A percentile compares a stretch with the other conserved stretches of the same genome.
phyloP scores from a whole-genome alignment of 2,113 vertebrate genomes.

The Picathartes gymnocephalus region DNA sequence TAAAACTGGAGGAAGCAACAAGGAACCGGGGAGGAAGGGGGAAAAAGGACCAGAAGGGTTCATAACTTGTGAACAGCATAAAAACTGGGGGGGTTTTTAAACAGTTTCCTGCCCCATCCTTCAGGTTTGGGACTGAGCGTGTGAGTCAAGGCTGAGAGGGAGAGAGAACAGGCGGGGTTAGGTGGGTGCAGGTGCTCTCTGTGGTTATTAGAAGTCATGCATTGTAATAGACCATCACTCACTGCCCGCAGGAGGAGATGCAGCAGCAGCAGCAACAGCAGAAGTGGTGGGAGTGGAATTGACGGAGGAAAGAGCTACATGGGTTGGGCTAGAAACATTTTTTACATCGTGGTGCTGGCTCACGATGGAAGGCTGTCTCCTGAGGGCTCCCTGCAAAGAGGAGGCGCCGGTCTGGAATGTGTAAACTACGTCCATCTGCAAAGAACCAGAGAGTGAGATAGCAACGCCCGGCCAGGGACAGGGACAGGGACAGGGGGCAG shows the following conservation, averaged over 20 bases:
- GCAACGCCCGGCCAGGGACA: constrained; percentile 58
- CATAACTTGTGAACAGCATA: neutral
- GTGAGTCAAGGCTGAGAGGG: constrained; percentile 46
- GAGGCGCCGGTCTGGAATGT: constrained; percentile 97
- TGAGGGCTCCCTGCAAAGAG: constrained; percentile 90
- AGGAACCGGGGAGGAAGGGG: neutral
- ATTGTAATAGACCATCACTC: constrained; percentile 88
- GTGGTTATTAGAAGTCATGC: constrained; percentile 79
- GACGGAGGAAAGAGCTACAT: constrained; percentile 91
- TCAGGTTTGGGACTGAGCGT: neutral
- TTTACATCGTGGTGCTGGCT: constrained; percentile 98
- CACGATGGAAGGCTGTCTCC: constrained; percentile 94
- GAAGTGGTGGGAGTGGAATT: constrained; percentile 89
- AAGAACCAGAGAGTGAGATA: constrained; percentile 89
- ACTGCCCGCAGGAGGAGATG: constrained; percentile 95
- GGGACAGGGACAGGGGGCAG: neutral
- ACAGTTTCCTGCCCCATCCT: constrained; percentile 20
- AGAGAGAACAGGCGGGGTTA: constrained; percentile 67
- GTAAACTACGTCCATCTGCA: constrained; percentile 99
- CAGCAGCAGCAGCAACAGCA: constrained; percentile 83
- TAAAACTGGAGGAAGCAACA: constrained; percentile 22
- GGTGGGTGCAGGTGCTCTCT: constrained; percentile 67
- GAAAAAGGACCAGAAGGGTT: neutral
- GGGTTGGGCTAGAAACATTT: constrained; percentile 97
- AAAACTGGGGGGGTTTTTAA: neutral